Percentiles rank a stretch among this genome's conserved stretches.
These are phyloP conservation scores for Xenus cinereus DNA, from an alignment of 2,113 vertebrate species.

Conservation along the genomic window DNA sequence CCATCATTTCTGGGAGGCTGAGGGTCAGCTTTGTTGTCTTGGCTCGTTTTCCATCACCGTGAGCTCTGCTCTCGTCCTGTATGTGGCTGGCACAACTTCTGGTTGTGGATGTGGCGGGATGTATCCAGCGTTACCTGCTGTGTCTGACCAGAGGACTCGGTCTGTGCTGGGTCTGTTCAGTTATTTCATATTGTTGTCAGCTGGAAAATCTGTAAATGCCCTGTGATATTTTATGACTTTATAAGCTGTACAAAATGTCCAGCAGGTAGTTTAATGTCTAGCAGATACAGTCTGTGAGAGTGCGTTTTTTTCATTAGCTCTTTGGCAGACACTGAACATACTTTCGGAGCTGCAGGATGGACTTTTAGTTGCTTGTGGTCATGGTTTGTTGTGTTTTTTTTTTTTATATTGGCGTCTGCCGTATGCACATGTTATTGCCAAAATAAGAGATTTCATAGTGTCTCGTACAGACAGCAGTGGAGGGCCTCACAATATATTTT, in stretches of 20 bases:
- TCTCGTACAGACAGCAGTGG: background rate
- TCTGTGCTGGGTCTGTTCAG: background rate
- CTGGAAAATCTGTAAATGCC: conserved; percentile 13
- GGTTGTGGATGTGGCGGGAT: background rate
- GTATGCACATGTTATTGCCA: background rate
- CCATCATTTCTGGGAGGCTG: background rate
- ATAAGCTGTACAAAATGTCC: conserved; percentile 47
- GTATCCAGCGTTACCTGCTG: fast-evolving
- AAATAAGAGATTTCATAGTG: background rate
- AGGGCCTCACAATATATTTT: background rate
- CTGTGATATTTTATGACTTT: conserved; percentile 2
- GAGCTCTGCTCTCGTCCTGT: background rate
- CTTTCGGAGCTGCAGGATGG: conserved; percentile 13
- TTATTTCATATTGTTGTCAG: conserved; percentile 8
- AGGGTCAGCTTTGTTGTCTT: background rate
- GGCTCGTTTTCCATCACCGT: background rate
- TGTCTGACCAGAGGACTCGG: background rate
- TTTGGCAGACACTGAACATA: conserved; percentile 14
- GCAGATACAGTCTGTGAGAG: background rate
- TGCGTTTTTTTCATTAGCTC: conserved; percentile 23
- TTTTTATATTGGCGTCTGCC: background rate
- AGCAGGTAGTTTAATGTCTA: conserved; percentile 33
- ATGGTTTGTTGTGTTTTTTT: background rate
- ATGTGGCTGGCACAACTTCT: background rate
- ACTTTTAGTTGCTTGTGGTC: conserved; percentile 8